Evolutionary conservation across 1,140 invertebrate genomes (phyloP).

Genomic region (Drosophila nasuta): DNA sequence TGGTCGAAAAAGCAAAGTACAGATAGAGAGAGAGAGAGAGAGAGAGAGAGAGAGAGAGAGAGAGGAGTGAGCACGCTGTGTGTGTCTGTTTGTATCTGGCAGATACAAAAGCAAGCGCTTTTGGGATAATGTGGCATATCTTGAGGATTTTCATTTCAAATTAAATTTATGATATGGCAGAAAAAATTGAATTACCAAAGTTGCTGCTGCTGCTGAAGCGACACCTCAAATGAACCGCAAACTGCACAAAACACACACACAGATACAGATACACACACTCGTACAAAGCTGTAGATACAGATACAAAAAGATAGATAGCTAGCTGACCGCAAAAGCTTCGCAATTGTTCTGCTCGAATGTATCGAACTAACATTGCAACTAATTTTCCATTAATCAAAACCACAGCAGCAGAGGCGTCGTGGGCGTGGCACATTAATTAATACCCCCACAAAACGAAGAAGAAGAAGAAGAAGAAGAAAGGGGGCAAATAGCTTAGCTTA

Average conservation of each 20-base stretch:
- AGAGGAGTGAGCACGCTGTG: slow-evolving; percentile 16
- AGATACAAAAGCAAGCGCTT: slow-evolving; percentile 37
- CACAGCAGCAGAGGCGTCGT: slow-evolving; percentile 22
- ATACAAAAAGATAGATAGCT: slow-evolving; percentile 1
- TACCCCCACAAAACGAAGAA: slow-evolving; percentile 22
- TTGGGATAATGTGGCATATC: slow-evolving; percentile 62
- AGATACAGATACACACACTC: not conserved
- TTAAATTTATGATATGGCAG: slow-evolving; percentile 84
- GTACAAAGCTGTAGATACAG: slow-evolving; percentile 1
- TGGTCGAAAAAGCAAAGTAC: slow-evolving; percentile 40
- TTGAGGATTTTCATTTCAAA: slow-evolving; percentile 83
- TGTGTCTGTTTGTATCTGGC: slow-evolving; percentile 41
- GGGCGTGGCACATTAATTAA: slow-evolving; percentile 69
- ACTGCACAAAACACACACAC: not conserved
- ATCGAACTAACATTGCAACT: slow-evolving; percentile 21
- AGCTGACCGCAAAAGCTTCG: slow-evolving; percentile 29
- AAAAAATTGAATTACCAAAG: slow-evolving; percentile 66
- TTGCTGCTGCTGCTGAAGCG: slow-evolving; percentile 14
- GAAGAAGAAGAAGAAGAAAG: not conserved
- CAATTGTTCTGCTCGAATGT: slow-evolving; percentile 17
- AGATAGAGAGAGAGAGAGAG: slow-evolving; percentile 22
- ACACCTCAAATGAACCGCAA: slow-evolving; percentile 73
- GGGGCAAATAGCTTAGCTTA: not conserved
- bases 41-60: not conserved
- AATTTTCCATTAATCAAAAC: slow-evolving; percentile 71